Base-by-base conservation (phyloP, 92 coral and sea anemone genomes). In the Siderastrea radians region DNA sequence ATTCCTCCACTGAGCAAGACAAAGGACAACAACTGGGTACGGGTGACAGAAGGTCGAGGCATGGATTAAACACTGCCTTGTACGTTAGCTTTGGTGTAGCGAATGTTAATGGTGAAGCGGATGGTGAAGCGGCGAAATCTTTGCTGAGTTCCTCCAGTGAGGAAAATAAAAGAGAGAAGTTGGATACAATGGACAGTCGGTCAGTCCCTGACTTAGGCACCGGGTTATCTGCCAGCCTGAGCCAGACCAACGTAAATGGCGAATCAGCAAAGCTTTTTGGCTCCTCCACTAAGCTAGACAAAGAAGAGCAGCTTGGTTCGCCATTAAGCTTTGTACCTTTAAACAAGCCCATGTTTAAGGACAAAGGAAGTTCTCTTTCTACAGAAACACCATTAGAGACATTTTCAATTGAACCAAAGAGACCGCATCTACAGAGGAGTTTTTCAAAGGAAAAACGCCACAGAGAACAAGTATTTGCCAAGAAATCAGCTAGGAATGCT, bases 361-460 rank as follows among this genome's bases (percentile, higher is more conserved):
- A 55, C 26, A 49, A 57, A 45, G 17, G 49, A 58, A 14, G 61
- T 43, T 16, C 4, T 14, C 3, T 14, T 61, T 61, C 63, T 12
- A 19, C 16, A 11, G 78, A 57, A 19, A 47, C 19, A 19, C 10
- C 70, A 3, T 81, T 11, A 3, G 57, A 49, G 43, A 45, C 54
- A n/a, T 19, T 9, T 43, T 55, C 73, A 51, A 74, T 7, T 50
- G 69, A 80, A 53, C 52, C 45, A 44, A 46, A 7, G 1, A 54
- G 17, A 6, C 54, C 38, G 38, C 38, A n/a, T 4, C 62, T 74
- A 4, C 72, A 83, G 49, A 19, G 81, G 62, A 73, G 62, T n/a
- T 52, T 65, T 59, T 84, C 87, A 2, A 61, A 61, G 8, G 81
- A 84, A 61, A 84, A 84, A 49, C 81, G 87, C 15, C 59, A 60